Conservation (phyloP, 2,113 vertebrate species). For the Mesocricetus auratus region DNA sequence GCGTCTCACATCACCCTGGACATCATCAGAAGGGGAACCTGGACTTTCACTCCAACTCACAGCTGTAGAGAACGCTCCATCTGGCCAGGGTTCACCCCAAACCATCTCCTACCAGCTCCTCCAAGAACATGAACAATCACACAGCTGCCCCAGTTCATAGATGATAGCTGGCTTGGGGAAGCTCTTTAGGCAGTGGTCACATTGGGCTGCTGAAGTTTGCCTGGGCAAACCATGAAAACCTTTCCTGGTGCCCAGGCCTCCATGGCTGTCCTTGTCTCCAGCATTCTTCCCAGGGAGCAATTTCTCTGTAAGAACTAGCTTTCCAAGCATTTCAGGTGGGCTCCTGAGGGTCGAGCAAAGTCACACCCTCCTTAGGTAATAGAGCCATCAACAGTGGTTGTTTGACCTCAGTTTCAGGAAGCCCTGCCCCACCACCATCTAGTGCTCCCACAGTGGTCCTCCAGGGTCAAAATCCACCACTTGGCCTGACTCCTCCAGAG, state of each 20-base stretch:
- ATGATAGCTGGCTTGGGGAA: fast-evolving
- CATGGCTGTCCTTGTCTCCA: fast-evolving
- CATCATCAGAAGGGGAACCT: fast-evolving
- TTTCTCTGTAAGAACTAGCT: neutral
- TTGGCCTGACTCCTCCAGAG: neutral
- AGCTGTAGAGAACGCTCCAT: fast-evolving
- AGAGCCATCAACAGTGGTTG: neutral
- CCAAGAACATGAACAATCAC: fast-evolving
- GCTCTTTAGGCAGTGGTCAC: fast-evolving
- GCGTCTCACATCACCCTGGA: fast-evolving
- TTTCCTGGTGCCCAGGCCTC: neutral
- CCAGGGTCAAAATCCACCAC: neutral
- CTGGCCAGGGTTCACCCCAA: fast-evolving
- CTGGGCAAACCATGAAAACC: fast-evolving
- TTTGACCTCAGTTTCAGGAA: neutral
- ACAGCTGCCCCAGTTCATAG: fast-evolving
- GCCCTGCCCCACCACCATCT: no score
- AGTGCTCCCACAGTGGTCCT: neutral
- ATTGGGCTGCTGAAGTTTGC: fast-evolving
- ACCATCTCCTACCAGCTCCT: fast-evolving
- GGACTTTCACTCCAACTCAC: neutral
- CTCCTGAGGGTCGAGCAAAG: neutral
- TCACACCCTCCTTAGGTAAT: neutral
- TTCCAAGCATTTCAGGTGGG: neutral
- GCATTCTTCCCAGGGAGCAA: neutral